Evolutionary conservation across 2,888 invertebrate genomes (phyloP).

Genomic region (Melieria omissa): DNA sequence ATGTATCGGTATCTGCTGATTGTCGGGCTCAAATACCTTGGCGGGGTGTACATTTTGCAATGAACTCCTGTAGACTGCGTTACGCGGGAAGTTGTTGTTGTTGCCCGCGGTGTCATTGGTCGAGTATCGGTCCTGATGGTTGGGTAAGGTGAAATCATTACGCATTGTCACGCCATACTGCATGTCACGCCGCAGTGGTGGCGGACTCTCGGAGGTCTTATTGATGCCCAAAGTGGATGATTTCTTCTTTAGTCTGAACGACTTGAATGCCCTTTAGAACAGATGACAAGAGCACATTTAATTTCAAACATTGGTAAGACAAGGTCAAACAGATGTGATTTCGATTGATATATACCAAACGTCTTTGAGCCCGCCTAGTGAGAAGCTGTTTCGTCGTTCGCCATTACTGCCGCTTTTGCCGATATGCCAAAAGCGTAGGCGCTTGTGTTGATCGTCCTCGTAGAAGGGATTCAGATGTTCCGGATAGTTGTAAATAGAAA

Average conservation of each 20-base stretch:
- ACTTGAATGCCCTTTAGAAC: slow-evolving; percentile 59
- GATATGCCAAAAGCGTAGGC: slow-evolving; percentile 73
- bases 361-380: slow-evolving; percentile 71
- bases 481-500: slow-evolving; percentile 77
- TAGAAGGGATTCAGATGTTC: slow-evolving; percentile 82
- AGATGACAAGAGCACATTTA: not conserved
- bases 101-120: slow-evolving; percentile 45
- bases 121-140: slow-evolving; percentile 53
- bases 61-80: slow-evolving; percentile 57
- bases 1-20: not conserved
- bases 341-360: slow-evolving; percentile 70
- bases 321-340: not conserved
- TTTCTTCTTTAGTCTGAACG: slow-evolving; percentile 64
- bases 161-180: slow-evolving; percentile 34
- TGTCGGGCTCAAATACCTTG: slow-evolving; percentile 48
- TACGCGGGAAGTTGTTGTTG: slow-evolving; percentile 53
- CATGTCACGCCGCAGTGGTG: slow-evolving; percentile 54
- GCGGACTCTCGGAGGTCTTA: slow-evolving; percentile 67
- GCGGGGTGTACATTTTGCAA: slow-evolving; percentile 58
- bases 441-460: slow-evolving; percentile 75
- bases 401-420: slow-evolving; percentile 52
- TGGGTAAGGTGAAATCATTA: slow-evolving; percentile 52
- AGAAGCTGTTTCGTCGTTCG: slow-evolving; percentile 70
- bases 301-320: not conserved
- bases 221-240: slow-evolving; percentile 66